Base-by-base conservation (phyloP, 2,797 vertebrate genomes). In the Benthosema pterotum region DNA sequence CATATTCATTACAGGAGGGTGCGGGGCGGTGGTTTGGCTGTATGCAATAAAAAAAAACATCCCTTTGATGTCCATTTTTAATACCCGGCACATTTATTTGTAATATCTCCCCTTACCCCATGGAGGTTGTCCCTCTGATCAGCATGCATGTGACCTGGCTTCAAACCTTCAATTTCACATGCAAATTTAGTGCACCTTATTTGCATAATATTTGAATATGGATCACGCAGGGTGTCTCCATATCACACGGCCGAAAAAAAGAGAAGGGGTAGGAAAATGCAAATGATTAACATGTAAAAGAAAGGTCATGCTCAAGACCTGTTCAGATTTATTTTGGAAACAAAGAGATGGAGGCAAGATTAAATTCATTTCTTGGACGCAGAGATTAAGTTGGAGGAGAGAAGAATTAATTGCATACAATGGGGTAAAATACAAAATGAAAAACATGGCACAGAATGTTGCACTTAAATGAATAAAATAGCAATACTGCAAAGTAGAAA, bases 181-280 rank as follows among this genome's bases (percentile, higher is more conserved):
- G 91, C 89, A 91, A 92, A 92, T 91, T 74, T 50, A 52, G 71
- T 71, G 79, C 71, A 74, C 70, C 86, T 91, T 80, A 91, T 93
- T 92, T 92, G 83, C 92, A 92, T 92, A 92, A 77, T 79, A 90
- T 92, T 91, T 92, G 90, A 91, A 93, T 92, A 92, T 93, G 91
- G 88, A 91, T 90, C 87, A 89, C 90, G 88, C 85, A 83, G 84
- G 83, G 80, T 82, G 78, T 80, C 79, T 90, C 75, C 80, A 82
- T 88, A 89, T 87, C 83, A 85, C 74, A 74, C 75, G 72, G 78
- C 68, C 64, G 22, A 22, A 22, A 22, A 22, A 22, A 75, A 78
- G 79, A 63, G 60, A 78, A 60, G 42, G 71, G 64, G 72, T 38
- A 63, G 79, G 60, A 65, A 80, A 89, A 92, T 89, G 87, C 83